Evolutionary conservation across 2,113 vertebrate species (phyloP), one percentile per base, ranked within the genome.

Genomic region (Macaca nemestrina): DNA sequence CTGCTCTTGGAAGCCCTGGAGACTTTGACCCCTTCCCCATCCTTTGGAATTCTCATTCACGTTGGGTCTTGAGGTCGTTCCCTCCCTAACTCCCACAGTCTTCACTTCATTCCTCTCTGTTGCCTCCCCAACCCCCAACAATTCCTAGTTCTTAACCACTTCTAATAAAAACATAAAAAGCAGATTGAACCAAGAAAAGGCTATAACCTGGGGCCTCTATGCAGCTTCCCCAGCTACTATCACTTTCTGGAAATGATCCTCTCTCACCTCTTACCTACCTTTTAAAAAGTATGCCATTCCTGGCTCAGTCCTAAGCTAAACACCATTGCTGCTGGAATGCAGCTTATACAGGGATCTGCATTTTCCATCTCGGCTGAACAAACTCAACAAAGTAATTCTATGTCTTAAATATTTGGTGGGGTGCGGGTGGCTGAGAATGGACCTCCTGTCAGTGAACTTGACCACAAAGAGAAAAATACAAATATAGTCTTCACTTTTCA

Each of bases 231-330:
- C 38, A 76, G 9, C 57, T 14, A 25, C 89, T 2, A 22, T 50
- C 86, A 45, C 30, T 90, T 81, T 95, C 55, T 87, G 72, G 55
- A 96, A 93, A 97, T 84, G 30, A 90, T 32, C n/a, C 14, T 96
- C 52, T 96, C 70, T 90, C 30, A 38, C 27, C 14, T 73, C 30
- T 67, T 64, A 68, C 5, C 61, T 85, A 83, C 55, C 72, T 88
- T 30, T 68, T n/a, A 57, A 68, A 83, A 25, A 50, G 3, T 20
- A 8, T 20, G 35, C 14, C 38, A 85, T 25, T 32, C 55, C 81
- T 70, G 43, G 68, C 75, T 64, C 32, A 61, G 68, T 67, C 57
- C 32, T 57, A 50, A 91, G 79, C 93, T 32, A 97, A 95, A 83
- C 3, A 16, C 12, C 38, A 35, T 6, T 93, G 59, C 35, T 59